These are phyloP conservation scores for Threskiornis aethiopicus DNA, from an alignment of 2,797 vertebrate species.

Conservation along the genomic window DNA sequence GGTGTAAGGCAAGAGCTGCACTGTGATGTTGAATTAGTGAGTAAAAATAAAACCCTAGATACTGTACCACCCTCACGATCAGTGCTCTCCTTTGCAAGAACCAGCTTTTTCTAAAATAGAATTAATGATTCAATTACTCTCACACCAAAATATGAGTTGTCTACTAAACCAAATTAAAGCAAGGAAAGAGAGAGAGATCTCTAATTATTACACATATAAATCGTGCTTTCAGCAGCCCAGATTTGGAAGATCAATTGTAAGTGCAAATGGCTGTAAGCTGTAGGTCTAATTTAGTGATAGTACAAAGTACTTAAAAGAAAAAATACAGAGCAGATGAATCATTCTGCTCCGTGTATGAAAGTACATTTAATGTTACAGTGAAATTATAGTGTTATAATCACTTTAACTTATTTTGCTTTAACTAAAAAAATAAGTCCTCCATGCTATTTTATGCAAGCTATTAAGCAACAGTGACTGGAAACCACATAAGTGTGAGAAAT, in stretches of 20 bases:
- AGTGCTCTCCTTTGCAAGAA: not conserved
- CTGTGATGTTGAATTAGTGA: not conserved
- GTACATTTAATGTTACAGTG: not conserved
- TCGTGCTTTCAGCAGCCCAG: not conserved
- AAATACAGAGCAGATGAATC: not conserved
- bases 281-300: not conserved
- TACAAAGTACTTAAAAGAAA: not conserved
- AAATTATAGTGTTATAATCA: not conserved
- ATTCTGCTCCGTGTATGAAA: not conserved
- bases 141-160: not conserved
- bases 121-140: not conserved
- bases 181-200: not conserved
- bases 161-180: constrained; percentile 12
- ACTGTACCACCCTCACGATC: not conserved
- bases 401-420: not conserved
- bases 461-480: not conserved
- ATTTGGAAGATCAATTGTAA: not conserved
- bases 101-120: not conserved
- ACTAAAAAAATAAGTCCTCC: not conserved
- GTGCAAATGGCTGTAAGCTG: not conserved
- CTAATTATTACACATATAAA: not conserved
- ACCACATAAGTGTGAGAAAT: not conserved
- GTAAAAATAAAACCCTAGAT: not conserved
- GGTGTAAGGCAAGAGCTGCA: not conserved
- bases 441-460: not conserved